These are phyloP conservation scores for Zosterops hypoxanthus DNA, from an alignment of 2,113 vertebrate genomes.

Conservation along the genomic window DNA sequence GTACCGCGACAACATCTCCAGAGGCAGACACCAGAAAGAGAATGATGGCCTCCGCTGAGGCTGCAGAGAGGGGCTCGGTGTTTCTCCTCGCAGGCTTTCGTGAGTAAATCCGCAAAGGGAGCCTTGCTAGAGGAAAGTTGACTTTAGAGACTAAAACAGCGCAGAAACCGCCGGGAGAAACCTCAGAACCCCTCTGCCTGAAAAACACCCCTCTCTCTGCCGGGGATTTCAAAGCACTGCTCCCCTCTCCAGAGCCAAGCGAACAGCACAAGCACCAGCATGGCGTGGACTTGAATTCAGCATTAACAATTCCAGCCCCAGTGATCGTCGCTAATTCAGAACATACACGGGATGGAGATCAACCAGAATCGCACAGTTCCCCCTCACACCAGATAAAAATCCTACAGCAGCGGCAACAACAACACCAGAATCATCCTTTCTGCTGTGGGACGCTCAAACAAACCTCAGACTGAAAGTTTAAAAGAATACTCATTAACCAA, in stretches of 20 bases:
- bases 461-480: slow-evolving; percentile 38
- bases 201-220: background rate
- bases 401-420: background rate
- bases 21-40: slow-evolving; percentile 58
- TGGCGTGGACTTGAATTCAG: background rate
- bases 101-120: background rate
- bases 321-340: background rate
- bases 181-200: background rate
- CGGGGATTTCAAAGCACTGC: background rate
- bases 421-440: background rate
- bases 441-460: slow-evolving; percentile 8
- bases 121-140: background rate
- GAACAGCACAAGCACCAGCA: background rate
- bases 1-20: slow-evolving; percentile 81
- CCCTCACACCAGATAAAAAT: background rate
- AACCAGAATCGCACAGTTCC: background rate
- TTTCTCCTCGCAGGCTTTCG: background rate
- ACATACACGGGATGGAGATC: background rate
- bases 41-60: slow-evolving; percentile 58
- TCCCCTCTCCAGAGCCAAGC: slow-evolving; percentile 23
- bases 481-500: background rate
- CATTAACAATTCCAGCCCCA: background rate
- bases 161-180: background rate
- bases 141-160: background rate
- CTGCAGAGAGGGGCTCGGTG: slow-evolving; percentile 41